Conservation (phyloP, 2,888 invertebrate species). For the Smittia aterrima region DNA sequence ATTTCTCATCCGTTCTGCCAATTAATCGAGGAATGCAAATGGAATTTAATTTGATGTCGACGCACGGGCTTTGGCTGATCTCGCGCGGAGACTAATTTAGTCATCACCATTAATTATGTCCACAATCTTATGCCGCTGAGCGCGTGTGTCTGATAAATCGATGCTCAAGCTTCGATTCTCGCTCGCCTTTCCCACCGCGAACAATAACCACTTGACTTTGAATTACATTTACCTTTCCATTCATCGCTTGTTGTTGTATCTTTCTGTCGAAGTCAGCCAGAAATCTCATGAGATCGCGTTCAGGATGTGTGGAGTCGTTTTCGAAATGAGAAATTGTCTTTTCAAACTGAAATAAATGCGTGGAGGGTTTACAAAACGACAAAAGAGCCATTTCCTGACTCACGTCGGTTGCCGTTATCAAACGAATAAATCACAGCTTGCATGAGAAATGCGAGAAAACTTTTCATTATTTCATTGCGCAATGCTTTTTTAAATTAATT, state of each 20-base stretch:
- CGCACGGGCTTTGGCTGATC: neutral
- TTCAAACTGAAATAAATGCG: too few relatives aligned
- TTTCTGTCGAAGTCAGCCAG: too few relatives aligned
- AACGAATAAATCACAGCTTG: too few relatives aligned
- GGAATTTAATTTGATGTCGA: neutral
- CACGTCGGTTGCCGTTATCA: too few relatives aligned
- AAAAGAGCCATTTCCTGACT: too few relatives aligned
- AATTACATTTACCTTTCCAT: neutral
- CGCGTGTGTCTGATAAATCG: conserved; percentile 35
- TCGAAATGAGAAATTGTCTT: too few relatives aligned
- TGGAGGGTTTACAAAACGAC: too few relatives aligned
- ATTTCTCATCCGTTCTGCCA: neutral
- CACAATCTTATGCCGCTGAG: conserved; percentile 25
- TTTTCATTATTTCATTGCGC: too few relatives aligned
- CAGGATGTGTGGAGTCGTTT: too few relatives aligned
- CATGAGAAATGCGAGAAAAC: too few relatives aligned
- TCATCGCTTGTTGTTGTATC: neutral
- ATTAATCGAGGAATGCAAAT: neutral
- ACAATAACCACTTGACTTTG: conserved; percentile 5
- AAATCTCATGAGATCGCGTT: too few relatives aligned
- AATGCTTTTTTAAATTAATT: too few relatives aligned
- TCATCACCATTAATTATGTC: conserved; percentile 29
- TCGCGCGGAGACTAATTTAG: conserved; percentile 13
- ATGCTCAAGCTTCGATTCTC: neutral
- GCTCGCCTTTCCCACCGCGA: neutral